Base-by-base conservation (phyloP, 1,140 invertebrate species). In the Magallana gigas region DNA sequence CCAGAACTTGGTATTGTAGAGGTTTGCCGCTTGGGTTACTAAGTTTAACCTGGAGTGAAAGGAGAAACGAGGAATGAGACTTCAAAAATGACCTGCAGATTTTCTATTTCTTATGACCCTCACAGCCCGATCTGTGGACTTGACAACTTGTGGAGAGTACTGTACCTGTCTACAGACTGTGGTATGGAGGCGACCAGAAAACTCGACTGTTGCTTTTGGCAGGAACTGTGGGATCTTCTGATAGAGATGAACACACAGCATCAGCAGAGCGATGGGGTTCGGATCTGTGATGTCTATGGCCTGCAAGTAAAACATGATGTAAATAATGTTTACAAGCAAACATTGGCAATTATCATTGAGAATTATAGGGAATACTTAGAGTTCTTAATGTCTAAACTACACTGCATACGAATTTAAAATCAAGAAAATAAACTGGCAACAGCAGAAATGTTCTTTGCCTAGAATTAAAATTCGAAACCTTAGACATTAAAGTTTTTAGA, bases 271-370 rank as follows among this genome's bases (percentile, higher is more conserved):
- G 23, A 95, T 92, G 7, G 94, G 94, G 90, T 95, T 95, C 12
- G 94, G 94, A 85, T 95, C 94, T 9, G 94, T 95, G 88, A 95
- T 95, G 89, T 95, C 94, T 81, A 95, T 93, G 18, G 94, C 94
- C 92, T 94, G 90, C 18, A 87, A 91, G 58, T 16, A 56, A 29
- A 80, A 80, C 23, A 80, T 16, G 2, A 48, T 48, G 36, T 2
- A 48, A 48, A 48, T 48, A 48, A 48, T 48, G 23, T 23, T 23
- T 23, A 23, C 23, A 23, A 23, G 23, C 23, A 23, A 23, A 23
- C 23, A 23, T 23, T 23, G 23, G 23, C 23, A 23, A 23, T 0
- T 23, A 23, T 23, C 23, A 23, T 23, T 23, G 36, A 48, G 36
- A 48, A 48, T 0, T 48, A 48, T 48, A 48, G 36, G 36, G 36